Evolutionary conservation across 2,888 invertebrate species (phyloP), one percentile per base, ranked within the genome.

Genomic region (Arrhopalites spinosus): DNA sequence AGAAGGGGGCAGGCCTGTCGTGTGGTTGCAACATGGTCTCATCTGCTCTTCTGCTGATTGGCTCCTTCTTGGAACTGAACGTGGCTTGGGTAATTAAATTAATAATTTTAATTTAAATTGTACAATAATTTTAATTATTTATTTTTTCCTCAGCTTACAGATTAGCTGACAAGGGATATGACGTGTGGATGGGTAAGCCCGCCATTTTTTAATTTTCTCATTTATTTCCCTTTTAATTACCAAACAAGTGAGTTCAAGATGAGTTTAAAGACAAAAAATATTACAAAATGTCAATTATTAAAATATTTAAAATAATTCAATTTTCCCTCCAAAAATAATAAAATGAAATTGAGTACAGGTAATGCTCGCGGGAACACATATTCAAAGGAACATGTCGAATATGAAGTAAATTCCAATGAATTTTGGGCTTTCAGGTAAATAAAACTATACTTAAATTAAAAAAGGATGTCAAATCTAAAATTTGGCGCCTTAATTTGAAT

Each of bases 11-110:
- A 70, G 76, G 29, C 78, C 78, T 15, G 83, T 83, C 0, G 82
- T 84, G 2, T 83, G 86, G 66, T 80, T 86, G 72, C 86, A 86
- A 77, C 86, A 86, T 80, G 88, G 88, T 0, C 83, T 88, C 0
- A 80, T 87, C 15, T 85, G 85, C 27, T 85, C 86, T 17, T 85
- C 86, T 0, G 83, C 85, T 1, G 85, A 85, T 77, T 89, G 87
- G 87, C 83, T 88, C 0, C 77, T 81, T 75, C 64, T 76, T 69
- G n/a, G 70, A 43, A 43, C 69, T 63, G 75, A 75, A 23, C 63
- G 56, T 30, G 74, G 66, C 27, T 64, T 71, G 66, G 77, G 75
- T 72, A 59, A 20, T 13, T 29, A 53, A 36, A 20, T 17, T 5
- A 53, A 53, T 17, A 36, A 3, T 36, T 7, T 36, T 36, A 36